Evolutionary conservation across 2,797 vertebrate species (phyloP).

Genomic region (Pangasius krempfi): DNA sequence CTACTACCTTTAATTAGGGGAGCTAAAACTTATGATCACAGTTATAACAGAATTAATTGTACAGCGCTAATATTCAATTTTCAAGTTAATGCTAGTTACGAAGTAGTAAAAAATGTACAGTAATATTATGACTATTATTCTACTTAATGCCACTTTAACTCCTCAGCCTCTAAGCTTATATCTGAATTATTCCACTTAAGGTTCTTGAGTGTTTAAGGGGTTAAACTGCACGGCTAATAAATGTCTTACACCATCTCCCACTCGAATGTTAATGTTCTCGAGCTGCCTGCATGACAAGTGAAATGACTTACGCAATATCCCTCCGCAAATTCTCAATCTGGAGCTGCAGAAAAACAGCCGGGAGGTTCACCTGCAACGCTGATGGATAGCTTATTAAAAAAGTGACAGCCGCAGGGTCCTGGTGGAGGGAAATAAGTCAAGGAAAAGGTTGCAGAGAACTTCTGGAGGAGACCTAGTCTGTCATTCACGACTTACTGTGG

Average conservation of each 20-base stretch:
- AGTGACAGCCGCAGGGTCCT: conserved; percentile 37
- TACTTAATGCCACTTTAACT: not conserved
- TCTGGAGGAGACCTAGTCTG: conserved; percentile 17
- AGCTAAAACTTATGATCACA: not conserved
- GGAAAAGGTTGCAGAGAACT: conserved; percentile 28
- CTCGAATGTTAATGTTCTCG: conserved; percentile 13
- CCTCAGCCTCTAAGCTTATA: not conserved
- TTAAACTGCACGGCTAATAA: not conserved
- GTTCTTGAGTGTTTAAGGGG: not conserved
- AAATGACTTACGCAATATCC: conserved; percentile 5
- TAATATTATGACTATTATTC: not conserved
- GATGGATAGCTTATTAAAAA: conserved; percentile 52
- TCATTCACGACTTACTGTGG: conserved; percentile 1
- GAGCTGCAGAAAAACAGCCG: conserved; percentile 34
- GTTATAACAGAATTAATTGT: not conserved
- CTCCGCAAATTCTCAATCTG: not conserved
- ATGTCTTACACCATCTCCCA: conserved; percentile 10
- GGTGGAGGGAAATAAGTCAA: conserved; percentile 31
- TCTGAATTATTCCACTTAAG: not conserved
- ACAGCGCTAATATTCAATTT: not conserved
- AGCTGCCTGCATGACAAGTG: conserved; percentile 9
- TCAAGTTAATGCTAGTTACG: not conserved
- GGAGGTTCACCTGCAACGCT: conserved; percentile 26
- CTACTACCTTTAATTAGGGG: not conserved
- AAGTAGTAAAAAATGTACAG: not conserved